Percentiles rank a stretch among this genome's conserved stretches.
phyloP scores from a whole-genome alignment of 2,888 invertebrate species.

The Atrina japonica region DNA sequence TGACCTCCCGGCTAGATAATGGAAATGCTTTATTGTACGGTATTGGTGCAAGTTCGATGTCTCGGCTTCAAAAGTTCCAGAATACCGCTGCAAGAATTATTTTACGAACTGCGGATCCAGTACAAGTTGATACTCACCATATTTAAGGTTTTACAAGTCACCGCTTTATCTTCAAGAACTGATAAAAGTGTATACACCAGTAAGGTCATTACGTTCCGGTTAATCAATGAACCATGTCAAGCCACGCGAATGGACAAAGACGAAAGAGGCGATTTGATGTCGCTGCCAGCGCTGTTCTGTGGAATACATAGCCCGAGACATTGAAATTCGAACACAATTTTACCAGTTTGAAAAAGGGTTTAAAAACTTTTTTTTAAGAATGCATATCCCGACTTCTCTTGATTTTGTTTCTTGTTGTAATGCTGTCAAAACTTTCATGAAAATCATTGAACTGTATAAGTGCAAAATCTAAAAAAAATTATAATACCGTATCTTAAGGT shows the following conservation, averaged over 20 bases:
- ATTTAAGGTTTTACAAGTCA: constrained; percentile 1
- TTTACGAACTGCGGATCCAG: neutral
- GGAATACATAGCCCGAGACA: neutral
- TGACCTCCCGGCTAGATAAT: no score
- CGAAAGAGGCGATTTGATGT: neutral
- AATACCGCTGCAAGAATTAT: neutral
- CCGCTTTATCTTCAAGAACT: constrained; percentile 2
- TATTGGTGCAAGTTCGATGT: no score
- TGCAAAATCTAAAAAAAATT: no score
- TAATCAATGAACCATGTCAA: neutral
- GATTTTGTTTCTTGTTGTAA: no score
- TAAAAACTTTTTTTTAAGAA: no score
- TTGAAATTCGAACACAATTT: neutral
- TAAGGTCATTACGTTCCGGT: no score
- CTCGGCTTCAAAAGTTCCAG: no score
- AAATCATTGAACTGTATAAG: no score
- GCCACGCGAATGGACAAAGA: neutral
- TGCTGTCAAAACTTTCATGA: no score
- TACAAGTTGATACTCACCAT: neutral
- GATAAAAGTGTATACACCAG: neutral
- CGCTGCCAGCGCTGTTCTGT: neutral
- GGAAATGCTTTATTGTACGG: no score
- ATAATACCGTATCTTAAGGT: no score
- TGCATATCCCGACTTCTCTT: no score
- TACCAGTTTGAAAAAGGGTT: neutral